Percentiles rank a stretch among this genome's conserved stretches.
phyloP scores from a whole-genome alignment of 2,797 vertebrate species.

The Micrastur ruficollis region DNA sequence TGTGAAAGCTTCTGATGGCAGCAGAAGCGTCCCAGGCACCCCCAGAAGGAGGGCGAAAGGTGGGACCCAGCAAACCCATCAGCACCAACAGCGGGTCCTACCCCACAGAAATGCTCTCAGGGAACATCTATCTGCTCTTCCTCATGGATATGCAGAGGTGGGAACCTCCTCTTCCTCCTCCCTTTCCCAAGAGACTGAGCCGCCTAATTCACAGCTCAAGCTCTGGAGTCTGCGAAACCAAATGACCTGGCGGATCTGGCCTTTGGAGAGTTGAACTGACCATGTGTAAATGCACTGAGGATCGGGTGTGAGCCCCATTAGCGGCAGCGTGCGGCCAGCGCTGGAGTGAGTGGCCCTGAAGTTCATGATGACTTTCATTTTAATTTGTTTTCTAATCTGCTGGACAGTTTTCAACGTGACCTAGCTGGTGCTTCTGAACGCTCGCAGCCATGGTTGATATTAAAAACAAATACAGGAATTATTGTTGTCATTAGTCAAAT shows the following conservation, averaged over 20 bases:
- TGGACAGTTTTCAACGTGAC: background rate
- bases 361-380: background rate
- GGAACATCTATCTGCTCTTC: background rate
- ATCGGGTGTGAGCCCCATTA: background rate
- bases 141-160: background rate
- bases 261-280: background rate
- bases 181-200: background rate
- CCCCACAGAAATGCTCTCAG: background rate
- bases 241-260: background rate
- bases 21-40: background rate
- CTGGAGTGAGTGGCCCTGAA: background rate
- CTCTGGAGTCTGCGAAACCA: background rate
- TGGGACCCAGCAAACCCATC: background rate
- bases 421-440: background rate
- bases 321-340: background rate
- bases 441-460: background rate
- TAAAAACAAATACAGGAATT: background rate
- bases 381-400: conserved; percentile 37
- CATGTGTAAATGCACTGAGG: background rate
- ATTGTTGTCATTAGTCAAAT: background rate
- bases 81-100: accelerated
- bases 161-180: background rate
- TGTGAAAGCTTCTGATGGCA: background rate
- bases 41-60: accelerated
- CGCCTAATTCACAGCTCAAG: background rate